Evolutionary conservation across 2,888 invertebrate species (phyloP).

Genomic region (Calliphora vomitoria): DNA sequence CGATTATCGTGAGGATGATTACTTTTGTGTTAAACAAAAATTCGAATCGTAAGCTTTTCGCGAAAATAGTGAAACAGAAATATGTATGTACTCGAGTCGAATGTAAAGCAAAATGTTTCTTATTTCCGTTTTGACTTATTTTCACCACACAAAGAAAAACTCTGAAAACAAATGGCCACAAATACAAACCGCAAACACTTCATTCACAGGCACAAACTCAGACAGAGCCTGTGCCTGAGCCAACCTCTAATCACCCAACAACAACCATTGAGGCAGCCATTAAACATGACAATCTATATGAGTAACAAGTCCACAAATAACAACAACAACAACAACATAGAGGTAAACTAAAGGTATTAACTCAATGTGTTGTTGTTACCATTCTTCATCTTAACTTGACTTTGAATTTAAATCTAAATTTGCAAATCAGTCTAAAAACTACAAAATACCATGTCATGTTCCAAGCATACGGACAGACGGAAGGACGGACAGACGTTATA

Average conservation of each 20-base stretch:
- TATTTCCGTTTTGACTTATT: conserved; percentile 68
- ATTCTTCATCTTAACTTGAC: conserved; percentile 62
- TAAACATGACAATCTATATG: conserved; percentile 67
- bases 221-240: not conserved
- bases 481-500: not conserved
- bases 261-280: conserved; percentile 3
- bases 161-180: conserved; percentile 42
- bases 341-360: not conserved
- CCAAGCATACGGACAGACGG: not conserved
- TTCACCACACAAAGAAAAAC: conserved; percentile 43
- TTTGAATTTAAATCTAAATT: conserved; percentile 73
- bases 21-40: conserved; percentile 81
- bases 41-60: conserved; percentile 64
- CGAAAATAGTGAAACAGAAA: not conserved
- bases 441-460: conserved; percentile 69
- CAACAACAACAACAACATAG: conserved; percentile 31
- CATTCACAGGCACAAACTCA: not conserved
- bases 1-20: conserved; percentile 83
- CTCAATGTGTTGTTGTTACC: conserved; percentile 26
- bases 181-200: conserved; percentile 17
- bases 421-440: conserved; percentile 72
- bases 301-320: conserved; percentile 58
- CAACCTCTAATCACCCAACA: conserved; percentile 12
- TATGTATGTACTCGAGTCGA: not conserved
- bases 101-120: conserved; percentile 21